Base-by-base conservation (phyloP, 2,797 vertebrate species). In the Rhincodon typus region DNA sequence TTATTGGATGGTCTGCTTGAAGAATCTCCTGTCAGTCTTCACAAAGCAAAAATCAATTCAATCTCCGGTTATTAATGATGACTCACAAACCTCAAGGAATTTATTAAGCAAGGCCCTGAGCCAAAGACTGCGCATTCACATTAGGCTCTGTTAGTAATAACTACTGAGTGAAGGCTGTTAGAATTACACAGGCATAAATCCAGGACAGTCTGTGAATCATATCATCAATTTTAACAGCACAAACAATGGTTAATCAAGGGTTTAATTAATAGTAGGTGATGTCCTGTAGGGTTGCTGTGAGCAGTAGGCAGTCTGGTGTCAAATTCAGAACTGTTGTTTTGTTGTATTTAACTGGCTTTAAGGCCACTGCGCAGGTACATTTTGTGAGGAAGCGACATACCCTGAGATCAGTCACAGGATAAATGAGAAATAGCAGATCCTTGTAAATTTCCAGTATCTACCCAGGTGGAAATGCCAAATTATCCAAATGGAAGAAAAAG, bases 31-130 rank as follows among this genome's bases (percentile, higher is more conserved):
- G 19, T 42, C 62, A 67, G 90, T 66, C n/a, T 93, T 1, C 62
- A 93, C 62, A 93, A 93, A 93, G 53, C 90, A 67, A 93, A 91
- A 93, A 7, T 93, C 62, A 93, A 93, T 67, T 93, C 62, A 93
- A 93, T 93, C 66, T 67, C n/a, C 38, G 62, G 57, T 21, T 38
- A 91, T 91, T 91, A 66, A 91, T 91, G 88, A 91, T 91, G 34
- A 19, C 90, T 38, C 62, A 67, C 17, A 93, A 34, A 42, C 90
- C 90, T 66, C 17, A 67, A 62, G 30, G 90, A 67, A 67, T 93
- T 93, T n/a, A 67, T 93, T 93, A 93, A 90, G 4, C 62, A 27
- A 90, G 53, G 15, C 42, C 62, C n/a, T 12, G 62, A 67, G 90
- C 90, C 21, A 67, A 38, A 23, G 90, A 30, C 90, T 93, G 90